These are phyloP conservation scores for Caenorhabditis sulstoni DNA, from an alignment of 2,888 invertebrate species.

Conservation along the genomic window DNA sequence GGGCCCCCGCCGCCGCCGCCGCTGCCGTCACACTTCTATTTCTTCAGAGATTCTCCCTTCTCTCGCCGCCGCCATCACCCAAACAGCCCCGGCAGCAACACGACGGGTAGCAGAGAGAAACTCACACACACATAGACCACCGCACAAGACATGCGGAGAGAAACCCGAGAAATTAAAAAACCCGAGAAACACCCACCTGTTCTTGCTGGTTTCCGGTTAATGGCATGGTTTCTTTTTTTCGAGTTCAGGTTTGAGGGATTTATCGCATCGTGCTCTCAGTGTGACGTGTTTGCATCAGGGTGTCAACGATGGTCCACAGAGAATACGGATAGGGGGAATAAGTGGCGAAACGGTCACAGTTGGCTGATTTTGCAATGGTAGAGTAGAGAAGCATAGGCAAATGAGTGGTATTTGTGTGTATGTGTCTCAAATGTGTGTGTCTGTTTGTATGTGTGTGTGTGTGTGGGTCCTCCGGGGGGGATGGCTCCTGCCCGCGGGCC, in stretches of 20 bases:
- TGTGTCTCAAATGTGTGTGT: slow-evolving; percentile 33
- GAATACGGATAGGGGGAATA: slow-evolving; percentile 29
- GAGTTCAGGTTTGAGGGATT: too few relatives aligned
- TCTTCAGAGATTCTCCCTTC: slow-evolving; percentile 52
- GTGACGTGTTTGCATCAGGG: not conserved
- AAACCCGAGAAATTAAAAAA: not conserved
- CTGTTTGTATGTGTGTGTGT: slow-evolving; percentile 38
- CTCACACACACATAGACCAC: slow-evolving; percentile 22
- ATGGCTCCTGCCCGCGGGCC: slow-evolving; percentile 53
- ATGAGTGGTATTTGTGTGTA: slow-evolving; percentile 44
- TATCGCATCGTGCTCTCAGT: too few relatives aligned
- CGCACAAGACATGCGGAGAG: slow-evolving; percentile 36
- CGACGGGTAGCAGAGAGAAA: slow-evolving; percentile 32
- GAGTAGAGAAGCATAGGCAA: slow-evolving; percentile 41
- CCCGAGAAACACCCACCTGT: slow-evolving; percentile 49
- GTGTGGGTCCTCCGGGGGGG: slow-evolving; percentile 29
- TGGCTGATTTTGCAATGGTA: slow-evolving; percentile 51
- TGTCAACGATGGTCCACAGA: slow-evolving; percentile 13
- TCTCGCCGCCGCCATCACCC: slow-evolving; percentile 51
- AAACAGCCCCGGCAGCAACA: slow-evolving; percentile 51
- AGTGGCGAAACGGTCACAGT: slow-evolving; percentile 53
- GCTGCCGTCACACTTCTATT: slow-evolving; percentile 50
- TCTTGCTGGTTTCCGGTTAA: slow-evolving; percentile 3
- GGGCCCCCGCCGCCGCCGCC: slow-evolving; percentile 41
- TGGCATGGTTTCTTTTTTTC: too few relatives aligned